Conservation (phyloP, 1,140 invertebrate species). For the Cecropterus lyciades region DNA sequence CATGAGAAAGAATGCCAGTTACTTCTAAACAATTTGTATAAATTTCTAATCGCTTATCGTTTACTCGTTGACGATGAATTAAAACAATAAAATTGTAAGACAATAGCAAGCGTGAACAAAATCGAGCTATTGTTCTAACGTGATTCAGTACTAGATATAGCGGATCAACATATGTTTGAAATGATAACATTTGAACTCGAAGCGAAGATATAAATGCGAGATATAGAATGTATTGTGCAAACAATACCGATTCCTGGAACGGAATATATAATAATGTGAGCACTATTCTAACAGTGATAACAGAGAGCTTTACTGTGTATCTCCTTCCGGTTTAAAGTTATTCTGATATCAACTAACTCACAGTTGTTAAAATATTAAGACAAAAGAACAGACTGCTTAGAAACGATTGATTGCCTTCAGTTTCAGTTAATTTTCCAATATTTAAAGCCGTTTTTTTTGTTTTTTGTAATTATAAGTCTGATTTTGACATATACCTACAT, state of each 20-base stretch:
- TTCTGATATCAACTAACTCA: no score
- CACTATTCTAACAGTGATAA: slow-evolving; percentile 17
- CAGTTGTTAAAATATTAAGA: no score
- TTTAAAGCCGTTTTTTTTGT: no score
- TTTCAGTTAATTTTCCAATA: no score
- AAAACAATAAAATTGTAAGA: slow-evolving; percentile 26
- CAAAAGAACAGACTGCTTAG: no score
- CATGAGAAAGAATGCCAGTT: no score
- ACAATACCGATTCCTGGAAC: slow-evolving; percentile 25
- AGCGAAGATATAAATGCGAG: slow-evolving; percentile 34
- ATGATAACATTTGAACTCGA: slow-evolving; percentile 41
- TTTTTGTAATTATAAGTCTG: no score
- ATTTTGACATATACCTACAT: no score
- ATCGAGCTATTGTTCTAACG: slow-evolving; percentile 35
- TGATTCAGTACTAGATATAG: slow-evolving; percentile 33
- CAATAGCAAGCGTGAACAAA: slow-evolving; percentile 38
- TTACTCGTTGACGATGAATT: slow-evolving; percentile 8
- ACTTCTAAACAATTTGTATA: no score
- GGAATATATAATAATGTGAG: slow-evolving; percentile 34
- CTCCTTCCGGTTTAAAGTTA: no score
- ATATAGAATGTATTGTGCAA: slow-evolving; percentile 33
- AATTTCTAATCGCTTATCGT: slow-evolving; percentile 5
- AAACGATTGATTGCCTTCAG: no score
- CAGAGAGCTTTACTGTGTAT: slow-evolving; percentile 3
- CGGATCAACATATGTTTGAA: slow-evolving; percentile 39